Base-by-base conservation (phyloP, 35 echinoderm and acorn worm species). In the Diadema setosum region DNA sequence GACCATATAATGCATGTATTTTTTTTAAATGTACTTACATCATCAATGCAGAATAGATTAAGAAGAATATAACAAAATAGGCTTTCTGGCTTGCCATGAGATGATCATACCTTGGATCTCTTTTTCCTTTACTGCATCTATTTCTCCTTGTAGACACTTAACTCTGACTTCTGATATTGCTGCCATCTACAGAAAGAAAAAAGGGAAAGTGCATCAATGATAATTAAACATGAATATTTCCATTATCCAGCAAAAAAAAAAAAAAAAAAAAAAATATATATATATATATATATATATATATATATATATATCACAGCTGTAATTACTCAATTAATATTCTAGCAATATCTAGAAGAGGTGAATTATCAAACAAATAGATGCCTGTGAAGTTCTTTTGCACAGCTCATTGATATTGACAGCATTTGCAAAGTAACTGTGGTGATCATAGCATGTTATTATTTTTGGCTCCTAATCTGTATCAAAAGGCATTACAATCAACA, bases 111-210 rank as follows among this genome's bases (percentile, higher is more conserved):
- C 73, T 78, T 41, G 9, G 25, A 78, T 20, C 25, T 15, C n/a
- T 78, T 78, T 78, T 5, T 26, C 39, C 37, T 78, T 78, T 21
- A 78, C 40, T 14, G 73, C 73, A 78, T 43, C 21, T 3, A 78
- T 78, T 78, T 78, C 73, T 42, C 73, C 73, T 78, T 78, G 39
- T 8, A 78, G 40, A 78, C 73, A 78, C 20, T 18, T 78, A 8
- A n/a, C 73, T 44, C 44, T 78, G 27, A 78, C 44, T 7, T 78
- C 2, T 32, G 40, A 78, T 15, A 78, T 78, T 34, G 40, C 34
- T 35, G 73, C 0, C 35, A 78, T 26, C 73, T 78, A 20, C 24
- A 16, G 35, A 44, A 44, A 43, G 40, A 73, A 21, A 44, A 24
- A 35, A 39, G 37, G 16, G 44, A 44, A 78, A 67, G n/a, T n/a